Base-by-base conservation (phyloP, 2,113 vertebrate species). In the Acrocephalus arundinaceus region DNA sequence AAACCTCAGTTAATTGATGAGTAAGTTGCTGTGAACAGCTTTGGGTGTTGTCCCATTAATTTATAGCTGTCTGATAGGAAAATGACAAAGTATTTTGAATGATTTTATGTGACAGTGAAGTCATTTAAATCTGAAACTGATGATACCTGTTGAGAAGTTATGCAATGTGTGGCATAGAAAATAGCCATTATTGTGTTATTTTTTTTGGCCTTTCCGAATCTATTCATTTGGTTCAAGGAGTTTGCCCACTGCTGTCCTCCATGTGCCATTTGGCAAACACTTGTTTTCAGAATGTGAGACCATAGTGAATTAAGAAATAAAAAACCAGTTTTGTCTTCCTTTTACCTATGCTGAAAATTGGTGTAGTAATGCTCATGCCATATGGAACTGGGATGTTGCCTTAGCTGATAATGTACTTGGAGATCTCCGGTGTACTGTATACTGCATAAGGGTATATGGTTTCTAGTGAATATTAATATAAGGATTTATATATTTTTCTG, bases 151-250 rank as follows among this genome's bases (percentile, higher is more conserved):
- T 91, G n/a, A 72, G 33, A 67, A 62, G 41, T 13, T 82, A 58
- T 55, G 30, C 43, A 23, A 2, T 3, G 2, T 2, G 3, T 52
- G 23, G 9, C 41, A 61, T 57, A 63, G 35, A 48, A 67, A 71
- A 35, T 7, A 93, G 27, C 39, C 0, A 0, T 41, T 73, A 49
- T 2, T 15, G 20, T 24, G 8, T 25, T 85, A 3, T 6, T 58
- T n/a, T n/a, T n/a, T 66, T 65, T n/a, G 25, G 11, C 2, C 0
- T 45, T 88, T 86, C 31, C 17, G 28, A 41, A 76, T 51, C 19
- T 19, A 33, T 17, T 65, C 5, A n/a, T 62, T 25, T 52, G 15
- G 19, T 72, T 86, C 17, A 49, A 63, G 39, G 15, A 37, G 16
- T 74, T 80, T 81, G 7, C 27, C 35, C 12, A 7, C 24, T 43